Percentiles rank a stretch among this genome's conserved stretches.
These are phyloP conservation scores for Psilopsiagon aurifrons DNA, from an alignment of 2,113 vertebrate genomes.

Conservation along the genomic window DNA sequence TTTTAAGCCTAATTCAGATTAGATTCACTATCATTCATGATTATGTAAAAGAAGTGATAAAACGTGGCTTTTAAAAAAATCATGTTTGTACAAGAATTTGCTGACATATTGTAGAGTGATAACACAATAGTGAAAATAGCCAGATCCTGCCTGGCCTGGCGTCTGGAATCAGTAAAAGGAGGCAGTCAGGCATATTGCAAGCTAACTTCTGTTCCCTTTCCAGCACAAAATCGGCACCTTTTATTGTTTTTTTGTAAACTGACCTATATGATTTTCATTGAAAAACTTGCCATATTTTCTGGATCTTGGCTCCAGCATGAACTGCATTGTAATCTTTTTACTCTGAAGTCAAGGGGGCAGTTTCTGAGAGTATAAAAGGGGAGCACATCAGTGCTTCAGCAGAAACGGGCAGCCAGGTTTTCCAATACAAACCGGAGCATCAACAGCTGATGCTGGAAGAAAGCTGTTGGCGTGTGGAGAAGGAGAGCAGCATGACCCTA, in stretches of 20 bases:
- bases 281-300: neutral
- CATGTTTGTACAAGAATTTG: conserved; percentile 70
- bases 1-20: conserved; percentile 74
- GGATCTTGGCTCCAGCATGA: neutral
- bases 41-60: conserved; percentile 68
- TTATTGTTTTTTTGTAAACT: neutral
- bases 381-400: neutral
- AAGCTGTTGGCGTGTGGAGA: neutral
- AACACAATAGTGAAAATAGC: conserved; percentile 69
- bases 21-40: conserved; percentile 75
- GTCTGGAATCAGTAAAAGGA: conserved; percentile 60
- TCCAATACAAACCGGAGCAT: neutral
- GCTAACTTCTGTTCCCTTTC: neutral
- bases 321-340: neutral
- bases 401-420: neutral
- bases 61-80: conserved; percentile 43
- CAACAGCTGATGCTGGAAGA: neutral
- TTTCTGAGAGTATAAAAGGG: neutral
- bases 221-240: neutral
- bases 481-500: neutral
- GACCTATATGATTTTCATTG: neutral
- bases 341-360: rapidly evolving
- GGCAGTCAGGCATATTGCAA: conserved; percentile 1
- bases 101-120: conserved; percentile 73
- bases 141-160: conserved; percentile 56